phyloP scores from a whole-genome alignment of 2,797 vertebrate genomes.

The Ptychadena robeensis region DNA sequence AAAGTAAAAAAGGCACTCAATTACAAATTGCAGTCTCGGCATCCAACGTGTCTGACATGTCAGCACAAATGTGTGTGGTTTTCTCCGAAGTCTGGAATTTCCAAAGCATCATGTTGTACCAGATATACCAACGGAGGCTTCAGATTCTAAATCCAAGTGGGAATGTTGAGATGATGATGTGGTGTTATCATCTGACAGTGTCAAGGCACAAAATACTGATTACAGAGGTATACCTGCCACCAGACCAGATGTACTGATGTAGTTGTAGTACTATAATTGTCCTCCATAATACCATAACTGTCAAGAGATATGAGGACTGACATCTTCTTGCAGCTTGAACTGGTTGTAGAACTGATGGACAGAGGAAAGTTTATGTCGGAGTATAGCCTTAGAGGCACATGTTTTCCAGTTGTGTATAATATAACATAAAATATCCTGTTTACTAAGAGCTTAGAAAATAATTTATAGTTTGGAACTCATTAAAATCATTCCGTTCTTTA shows the following conservation, averaged over 20 bases:
- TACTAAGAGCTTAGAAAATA: not conserved
- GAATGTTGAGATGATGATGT: not conserved
- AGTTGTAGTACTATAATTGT: not conserved
- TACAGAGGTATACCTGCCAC: not conserved
- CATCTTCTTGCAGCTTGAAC: not conserved
- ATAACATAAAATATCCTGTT: not conserved
- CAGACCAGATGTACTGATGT: not conserved
- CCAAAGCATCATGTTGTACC: too few relatives aligned
- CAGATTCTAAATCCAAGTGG: not conserved
- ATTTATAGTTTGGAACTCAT: slow-evolving; percentile 31
- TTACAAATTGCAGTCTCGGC: not conserved
- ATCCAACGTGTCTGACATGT: not conserved
- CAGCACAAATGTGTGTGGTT: not conserved
- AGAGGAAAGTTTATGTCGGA: not conserved
- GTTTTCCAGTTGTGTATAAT: not conserved
- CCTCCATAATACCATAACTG: too few relatives aligned
- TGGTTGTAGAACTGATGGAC: not conserved
- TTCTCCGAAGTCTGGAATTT: not conserved
- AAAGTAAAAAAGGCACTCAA: not conserved
- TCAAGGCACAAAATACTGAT: not conserved
- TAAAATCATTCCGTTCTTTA: slow-evolving; percentile 26
- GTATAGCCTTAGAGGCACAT: not conserved
- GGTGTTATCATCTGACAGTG: not conserved
- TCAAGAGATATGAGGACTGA: not conserved
- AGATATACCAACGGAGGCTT: not conserved